A percentile compares a stretch with the other conserved stretches of the same genome.
phyloP scores from a whole-genome alignment of 35 echinoderm and acorn worm genomes.

The Lytechinus pictus region DNA sequence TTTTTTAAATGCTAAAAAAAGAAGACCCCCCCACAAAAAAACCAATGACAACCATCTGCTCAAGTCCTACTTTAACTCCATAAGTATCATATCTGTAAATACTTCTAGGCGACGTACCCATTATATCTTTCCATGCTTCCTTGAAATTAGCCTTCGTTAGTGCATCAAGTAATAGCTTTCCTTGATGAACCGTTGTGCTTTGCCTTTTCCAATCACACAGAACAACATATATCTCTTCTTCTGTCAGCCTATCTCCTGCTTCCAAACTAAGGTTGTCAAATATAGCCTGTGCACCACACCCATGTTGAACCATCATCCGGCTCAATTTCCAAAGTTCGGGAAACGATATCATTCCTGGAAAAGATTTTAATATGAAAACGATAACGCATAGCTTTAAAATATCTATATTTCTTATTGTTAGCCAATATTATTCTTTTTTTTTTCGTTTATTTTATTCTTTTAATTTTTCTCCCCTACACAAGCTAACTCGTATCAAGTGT shows the following conservation, averaged over 20 bases:
- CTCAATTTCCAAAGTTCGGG: not conserved
- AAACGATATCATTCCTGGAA: not conserved
- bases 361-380: not conserved
- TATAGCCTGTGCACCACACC: not conserved
- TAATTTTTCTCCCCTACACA: no score
- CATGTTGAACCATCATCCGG: not conserved
- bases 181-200: not conserved
- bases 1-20: no score
- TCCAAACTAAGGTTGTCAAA: not conserved
- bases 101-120: not conserved
- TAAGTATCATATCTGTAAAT: no score
- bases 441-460: no score
- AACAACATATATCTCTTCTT: not conserved
- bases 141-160: not conserved
- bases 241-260: not conserved
- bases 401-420: no score
- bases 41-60: no score
- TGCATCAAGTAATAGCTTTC: not conserved
- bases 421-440: no score
- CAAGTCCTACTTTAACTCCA: no score
- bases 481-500: no score
- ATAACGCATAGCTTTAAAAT: no score
- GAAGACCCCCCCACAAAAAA: no score
- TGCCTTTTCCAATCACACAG: not conserved
- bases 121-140: not conserved